Evolutionary conservation across 2,888 invertebrate genomes (phyloP), one percentile per base, ranked within the genome.

Genomic region (Carabus problematicus): DNA sequence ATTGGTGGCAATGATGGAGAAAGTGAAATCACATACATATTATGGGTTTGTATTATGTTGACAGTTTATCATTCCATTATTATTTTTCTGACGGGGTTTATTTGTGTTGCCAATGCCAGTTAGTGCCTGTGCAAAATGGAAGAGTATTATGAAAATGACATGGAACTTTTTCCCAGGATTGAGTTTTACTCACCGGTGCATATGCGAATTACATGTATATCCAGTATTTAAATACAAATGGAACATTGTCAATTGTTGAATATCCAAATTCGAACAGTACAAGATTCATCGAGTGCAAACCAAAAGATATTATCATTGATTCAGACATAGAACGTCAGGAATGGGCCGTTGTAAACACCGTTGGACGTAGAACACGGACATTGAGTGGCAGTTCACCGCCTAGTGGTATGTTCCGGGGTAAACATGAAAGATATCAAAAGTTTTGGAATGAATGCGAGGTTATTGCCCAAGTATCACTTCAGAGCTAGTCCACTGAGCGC

Each of bases 311-410:
- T 72, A 92, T 90, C 55, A 87, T 93, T 11, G 91, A 92, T 74
- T 88, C 89, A 0, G 92, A 92, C 73, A 87, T 88, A 1, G 91
- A 91, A 76, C 91, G 92, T 77, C 91, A 92, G 76, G 93, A 93
- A 77, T 94, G 94, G 94, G 91, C 93, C 0, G 85, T 94, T 68
- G 93, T 94, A 14, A 91, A 92, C 76, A 90, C 92, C 52, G 89
- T 88, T 75, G 89, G 88, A 64, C 87, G 88, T 67, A 84, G 89
- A 64, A 86, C 86, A 62, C 84, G 88, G 62, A 88, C 89, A 0
- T 78, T 86, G 3, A 87, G 87, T 75, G 87, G 86, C 11, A 86
- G 82, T 75, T 78, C 80, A 79, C 74, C 82, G 74, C 70, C 82
- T 71, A 72, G 84, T 63, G 80, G 81, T 56, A 76, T 80, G 49